Conservation (phyloP, 2,888 invertebrate species). For the Blastobasis lacticolella region DNA sequence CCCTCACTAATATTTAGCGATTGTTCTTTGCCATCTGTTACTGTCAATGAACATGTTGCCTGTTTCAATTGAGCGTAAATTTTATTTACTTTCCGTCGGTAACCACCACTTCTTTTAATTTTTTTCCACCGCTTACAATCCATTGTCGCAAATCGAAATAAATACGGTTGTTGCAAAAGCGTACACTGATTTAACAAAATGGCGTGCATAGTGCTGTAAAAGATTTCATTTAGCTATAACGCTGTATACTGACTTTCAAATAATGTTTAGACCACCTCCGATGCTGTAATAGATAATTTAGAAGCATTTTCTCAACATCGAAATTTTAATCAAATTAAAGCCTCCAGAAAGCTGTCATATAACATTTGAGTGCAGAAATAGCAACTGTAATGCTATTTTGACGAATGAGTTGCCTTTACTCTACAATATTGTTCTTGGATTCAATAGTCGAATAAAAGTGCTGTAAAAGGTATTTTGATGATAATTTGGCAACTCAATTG, state of each 20-base stretch:
- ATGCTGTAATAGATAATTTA: constrained; percentile 3
- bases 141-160: background rate
- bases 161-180: background rate
- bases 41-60: background rate
- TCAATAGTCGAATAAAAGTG: constrained; percentile 2
- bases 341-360: constrained; percentile 2
- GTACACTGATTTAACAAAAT: background rate
- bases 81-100: background rate
- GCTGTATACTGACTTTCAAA: constrained; percentile 2
- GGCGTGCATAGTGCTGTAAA: no score
- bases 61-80: background rate
- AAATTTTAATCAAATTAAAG: constrained; percentile 1
- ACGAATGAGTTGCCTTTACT: background rate
- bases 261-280: constrained; percentile 2
- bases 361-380: constrained; percentile 2
- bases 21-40: constrained; percentile 1
- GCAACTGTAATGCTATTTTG: constrained; percentile 2
- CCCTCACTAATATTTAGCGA: constrained; percentile 3
- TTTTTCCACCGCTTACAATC: background rate
- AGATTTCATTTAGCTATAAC: constrained; percentile 1
- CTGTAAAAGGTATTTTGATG: no score
- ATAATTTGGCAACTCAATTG: no score
- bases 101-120: constrained; percentile 2
- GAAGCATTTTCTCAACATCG: constrained; percentile 2
- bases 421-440: constrained; percentile 1